Conservation (phyloP, 2,797 vertebrate species). For the Fratercula arctica region DNA sequence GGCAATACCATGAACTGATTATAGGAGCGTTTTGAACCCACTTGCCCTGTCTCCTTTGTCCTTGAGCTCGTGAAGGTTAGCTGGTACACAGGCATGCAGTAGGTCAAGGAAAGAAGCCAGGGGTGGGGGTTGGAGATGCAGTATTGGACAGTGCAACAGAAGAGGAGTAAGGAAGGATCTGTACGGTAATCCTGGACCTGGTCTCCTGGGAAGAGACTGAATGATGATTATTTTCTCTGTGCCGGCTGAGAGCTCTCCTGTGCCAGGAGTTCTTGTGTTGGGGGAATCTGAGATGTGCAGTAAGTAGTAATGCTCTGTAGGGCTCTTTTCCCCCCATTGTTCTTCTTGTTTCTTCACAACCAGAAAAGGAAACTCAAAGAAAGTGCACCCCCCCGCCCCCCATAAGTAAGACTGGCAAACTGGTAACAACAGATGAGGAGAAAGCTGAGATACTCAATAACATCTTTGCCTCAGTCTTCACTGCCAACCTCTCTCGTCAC, state of each 20-base stretch:
- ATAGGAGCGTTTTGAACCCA: background rate
- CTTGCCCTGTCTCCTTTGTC: background rate
- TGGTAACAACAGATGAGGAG: too few species aligned
- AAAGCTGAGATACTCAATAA: too few species aligned
- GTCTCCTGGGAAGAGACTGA: background rate
- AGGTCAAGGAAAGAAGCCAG: background rate
- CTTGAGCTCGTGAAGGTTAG: background rate
- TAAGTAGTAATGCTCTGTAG: background rate
- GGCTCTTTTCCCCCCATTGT: background rate
- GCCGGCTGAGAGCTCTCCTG: background rate
- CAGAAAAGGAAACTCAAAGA: too few species aligned
- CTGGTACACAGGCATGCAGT: background rate
- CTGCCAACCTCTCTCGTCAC: too few species aligned
- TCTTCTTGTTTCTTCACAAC: background rate
- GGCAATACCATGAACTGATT: background rate
- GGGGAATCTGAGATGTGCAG: background rate
- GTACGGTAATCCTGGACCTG: background rate
- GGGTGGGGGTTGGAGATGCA: background rate
- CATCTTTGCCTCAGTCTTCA: too few species aligned
- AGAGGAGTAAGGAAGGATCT: background rate
- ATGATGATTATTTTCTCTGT: background rate
- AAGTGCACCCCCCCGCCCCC: too few species aligned
- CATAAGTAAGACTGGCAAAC: too few species aligned
- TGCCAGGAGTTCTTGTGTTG: background rate
- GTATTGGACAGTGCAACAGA: background rate